Conservation (phyloP, 1,140 invertebrate genomes). For the Ericerus pela region DNA sequence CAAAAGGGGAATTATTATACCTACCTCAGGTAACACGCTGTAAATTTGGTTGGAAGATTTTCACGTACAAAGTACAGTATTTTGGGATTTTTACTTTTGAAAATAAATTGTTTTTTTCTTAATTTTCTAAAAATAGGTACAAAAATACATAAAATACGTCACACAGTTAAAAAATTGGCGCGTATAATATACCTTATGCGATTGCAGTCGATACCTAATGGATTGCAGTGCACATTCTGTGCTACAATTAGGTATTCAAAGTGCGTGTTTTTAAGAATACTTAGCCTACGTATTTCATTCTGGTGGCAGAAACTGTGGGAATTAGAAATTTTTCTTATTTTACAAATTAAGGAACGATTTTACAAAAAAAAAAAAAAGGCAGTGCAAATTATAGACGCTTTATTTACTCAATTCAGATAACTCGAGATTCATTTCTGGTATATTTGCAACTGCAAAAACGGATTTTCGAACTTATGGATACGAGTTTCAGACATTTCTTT, state of each 20-base stretch:
- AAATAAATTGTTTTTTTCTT: neutral
- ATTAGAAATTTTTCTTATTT: neutral
- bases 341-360: neutral
- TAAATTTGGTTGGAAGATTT: conserved; percentile 1
- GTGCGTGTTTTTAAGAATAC: neutral
- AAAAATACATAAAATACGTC: no score
- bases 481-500: neutral
- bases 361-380: neutral
- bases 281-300: neutral
- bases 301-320: neutral
- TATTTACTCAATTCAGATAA: no score
- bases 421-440: no score
- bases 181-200: neutral
- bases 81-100: neutral
- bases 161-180: neutral
- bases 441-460: no score
- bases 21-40: no score
- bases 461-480: neutral
- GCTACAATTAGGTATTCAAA: neutral
- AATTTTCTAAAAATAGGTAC: no score
- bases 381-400: no score
- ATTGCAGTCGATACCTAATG: neutral
- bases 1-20: neutral
- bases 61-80: neutral
- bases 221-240: neutral